Evolutionary conservation across 1,140 invertebrate genomes (phyloP).

Genomic region (Campoletis sonorensis): DNA sequence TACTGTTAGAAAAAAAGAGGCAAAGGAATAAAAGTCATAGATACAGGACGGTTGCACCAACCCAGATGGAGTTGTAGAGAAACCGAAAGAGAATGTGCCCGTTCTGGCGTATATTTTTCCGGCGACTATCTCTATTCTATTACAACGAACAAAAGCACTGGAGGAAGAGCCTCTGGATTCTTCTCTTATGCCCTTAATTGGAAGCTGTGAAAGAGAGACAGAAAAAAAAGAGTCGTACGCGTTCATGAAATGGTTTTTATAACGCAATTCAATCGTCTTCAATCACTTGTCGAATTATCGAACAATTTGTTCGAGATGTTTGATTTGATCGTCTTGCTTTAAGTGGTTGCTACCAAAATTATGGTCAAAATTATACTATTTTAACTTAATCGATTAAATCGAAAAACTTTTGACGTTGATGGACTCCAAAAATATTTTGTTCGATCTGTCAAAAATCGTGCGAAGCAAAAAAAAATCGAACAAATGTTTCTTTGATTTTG

Average conservation of each 20-base stretch:
- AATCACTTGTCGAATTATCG: background rate
- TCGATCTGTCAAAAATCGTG: background rate
- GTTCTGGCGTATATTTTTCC: conserved; percentile 3
- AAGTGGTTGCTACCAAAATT: no score
- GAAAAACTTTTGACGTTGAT: no score
- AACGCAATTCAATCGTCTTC: background rate
- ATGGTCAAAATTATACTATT: no score
- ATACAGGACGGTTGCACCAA: background rate
- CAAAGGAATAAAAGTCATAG: background rate
- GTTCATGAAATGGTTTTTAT: background rate
- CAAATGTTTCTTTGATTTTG: background rate
- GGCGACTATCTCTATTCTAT: background rate
- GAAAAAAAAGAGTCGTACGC: background rate
- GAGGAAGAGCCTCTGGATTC: background rate
- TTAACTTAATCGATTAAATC: no score
- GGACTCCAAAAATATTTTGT: no score
- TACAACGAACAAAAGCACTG: background rate
- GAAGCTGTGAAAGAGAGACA: background rate
- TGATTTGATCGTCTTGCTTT: background rate
- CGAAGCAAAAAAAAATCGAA: background rate
- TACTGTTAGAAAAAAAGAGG: background rate
- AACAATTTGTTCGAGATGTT: background rate
- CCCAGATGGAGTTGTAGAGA: background rate
- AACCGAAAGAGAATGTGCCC: background rate
- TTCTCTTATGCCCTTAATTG: conserved; percentile 1